Conservation (phyloP, 2,888 invertebrate genomes). For the Argynnis bischoffii region DNA sequence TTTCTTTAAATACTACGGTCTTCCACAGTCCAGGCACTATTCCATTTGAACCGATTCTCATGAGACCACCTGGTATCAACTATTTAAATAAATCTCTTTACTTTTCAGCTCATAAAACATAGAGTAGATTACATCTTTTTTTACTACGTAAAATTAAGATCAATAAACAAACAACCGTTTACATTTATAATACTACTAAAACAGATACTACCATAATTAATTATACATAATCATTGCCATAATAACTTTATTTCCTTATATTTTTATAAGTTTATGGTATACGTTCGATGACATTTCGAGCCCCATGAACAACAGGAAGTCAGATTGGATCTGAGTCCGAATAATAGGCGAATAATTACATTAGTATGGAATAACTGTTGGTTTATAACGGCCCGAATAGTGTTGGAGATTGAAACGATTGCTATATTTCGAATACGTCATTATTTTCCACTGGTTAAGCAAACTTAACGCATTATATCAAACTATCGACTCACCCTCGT, state of each 20-base stretch:
- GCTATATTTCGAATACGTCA: neutral
- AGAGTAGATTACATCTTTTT: too few relatives aligned
- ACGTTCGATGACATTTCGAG: conserved; percentile 39
- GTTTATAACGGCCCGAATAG: conserved; percentile 25
- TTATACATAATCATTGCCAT: conserved; percentile 6
- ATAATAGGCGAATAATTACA: conserved; percentile 43
- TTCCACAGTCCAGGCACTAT: too few relatives aligned
- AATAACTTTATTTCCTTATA: conserved; percentile 6
- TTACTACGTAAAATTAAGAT: too few relatives aligned
- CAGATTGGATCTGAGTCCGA: conserved; percentile 43
- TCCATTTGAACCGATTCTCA: too few relatives aligned
- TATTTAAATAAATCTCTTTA: too few relatives aligned
- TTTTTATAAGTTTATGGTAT: conserved; percentile 8
- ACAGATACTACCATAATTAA: neutral
- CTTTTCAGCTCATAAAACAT: too few relatives aligned
- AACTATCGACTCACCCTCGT: too few relatives aligned
- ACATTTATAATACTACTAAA: too few relatives aligned
- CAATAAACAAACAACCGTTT: too few relatives aligned
- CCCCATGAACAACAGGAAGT: conserved; percentile 38
- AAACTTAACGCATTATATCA: too few relatives aligned
- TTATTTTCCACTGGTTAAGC: neutral
- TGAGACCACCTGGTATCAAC: too few relatives aligned
- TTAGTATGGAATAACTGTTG: conserved; percentile 33
- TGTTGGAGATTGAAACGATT: neutral
- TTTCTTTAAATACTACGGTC: too few relatives aligned